Conservation (phyloP, 2,113 vertebrate species). For the Motacilla alba region DNA sequence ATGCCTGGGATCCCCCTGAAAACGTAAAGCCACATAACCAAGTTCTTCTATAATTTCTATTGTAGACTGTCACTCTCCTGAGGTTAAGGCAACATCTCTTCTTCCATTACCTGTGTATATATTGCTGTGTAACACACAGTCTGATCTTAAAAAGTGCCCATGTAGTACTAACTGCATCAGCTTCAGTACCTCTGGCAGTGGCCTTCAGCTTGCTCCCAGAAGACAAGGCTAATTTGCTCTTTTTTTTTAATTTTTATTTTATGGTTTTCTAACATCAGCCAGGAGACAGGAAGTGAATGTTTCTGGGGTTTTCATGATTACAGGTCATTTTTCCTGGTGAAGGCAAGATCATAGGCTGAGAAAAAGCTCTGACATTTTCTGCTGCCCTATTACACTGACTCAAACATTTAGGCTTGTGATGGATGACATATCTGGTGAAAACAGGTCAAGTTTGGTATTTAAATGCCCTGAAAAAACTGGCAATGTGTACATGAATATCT, state of each 20-base stretch:
- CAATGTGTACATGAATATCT: background rate
- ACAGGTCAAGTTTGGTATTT: background rate
- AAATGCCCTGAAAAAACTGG: background rate
- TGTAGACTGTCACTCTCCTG: background rate
- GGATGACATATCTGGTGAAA: background rate
- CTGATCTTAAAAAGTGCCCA: background rate
- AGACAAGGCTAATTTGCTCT: background rate
- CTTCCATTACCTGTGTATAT: background rate
- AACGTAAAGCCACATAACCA: background rate
- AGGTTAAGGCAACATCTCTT: background rate
- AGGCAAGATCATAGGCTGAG: background rate
- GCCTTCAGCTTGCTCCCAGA: background rate
- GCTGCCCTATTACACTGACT: background rate
- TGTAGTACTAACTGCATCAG: background rate
- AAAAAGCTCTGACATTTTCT: background rate
- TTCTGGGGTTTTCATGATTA: background rate
- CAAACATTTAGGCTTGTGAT: background rate
- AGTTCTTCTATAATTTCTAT: background rate
- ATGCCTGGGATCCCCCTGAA: background rate
- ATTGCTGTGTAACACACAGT: background rate
- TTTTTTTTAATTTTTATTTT: background rate
- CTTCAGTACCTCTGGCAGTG: background rate
- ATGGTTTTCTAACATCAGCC: background rate
- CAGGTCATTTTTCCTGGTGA: background rate
- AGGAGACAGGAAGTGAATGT: background rate